These are phyloP conservation scores for Epinotia brunnichana DNA, from an alignment of 2,888 invertebrate species.

Conservation along the genomic window DNA sequence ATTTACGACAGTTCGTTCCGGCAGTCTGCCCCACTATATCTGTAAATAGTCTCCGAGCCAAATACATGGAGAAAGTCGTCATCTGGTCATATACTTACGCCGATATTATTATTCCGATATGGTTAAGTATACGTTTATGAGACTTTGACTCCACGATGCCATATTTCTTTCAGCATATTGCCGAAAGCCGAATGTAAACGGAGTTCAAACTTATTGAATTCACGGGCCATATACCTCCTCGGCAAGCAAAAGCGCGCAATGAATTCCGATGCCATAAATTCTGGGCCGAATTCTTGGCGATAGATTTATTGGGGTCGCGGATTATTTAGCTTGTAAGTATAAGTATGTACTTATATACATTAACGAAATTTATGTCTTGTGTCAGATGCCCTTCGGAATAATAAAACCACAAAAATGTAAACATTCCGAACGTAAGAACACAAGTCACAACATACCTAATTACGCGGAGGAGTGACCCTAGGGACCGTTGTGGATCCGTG, in stretches of 20 bases:
- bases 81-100: too few species aligned
- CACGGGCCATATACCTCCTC: not conserved
- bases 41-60: too few species aligned
- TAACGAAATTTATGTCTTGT: not conserved
- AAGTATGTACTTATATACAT: not conserved
- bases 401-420: too few species aligned
- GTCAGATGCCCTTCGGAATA: not conserved
- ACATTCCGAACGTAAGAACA: constrained; percentile 3
- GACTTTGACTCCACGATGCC: not conserved
- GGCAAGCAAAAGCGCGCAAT: constrained; percentile 3
- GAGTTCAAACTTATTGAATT: constrained; percentile 21
- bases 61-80: too few species aligned
- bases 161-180: not conserved
- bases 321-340: constrained; percentile 5
- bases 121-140: not conserved
- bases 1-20: too few species aligned
- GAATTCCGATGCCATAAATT: constrained; percentile 33
- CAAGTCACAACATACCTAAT: not conserved
- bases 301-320: constrained; percentile 13
- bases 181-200: not conserved
- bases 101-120: not conserved
- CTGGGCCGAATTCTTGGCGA: constrained; percentile 9
- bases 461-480: not conserved
- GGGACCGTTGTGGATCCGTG: not conserved
- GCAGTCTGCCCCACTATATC: too few species aligned